phyloP scores from a whole-genome alignment of 1,140 invertebrate species.

The Hormaphis cornu region DNA sequence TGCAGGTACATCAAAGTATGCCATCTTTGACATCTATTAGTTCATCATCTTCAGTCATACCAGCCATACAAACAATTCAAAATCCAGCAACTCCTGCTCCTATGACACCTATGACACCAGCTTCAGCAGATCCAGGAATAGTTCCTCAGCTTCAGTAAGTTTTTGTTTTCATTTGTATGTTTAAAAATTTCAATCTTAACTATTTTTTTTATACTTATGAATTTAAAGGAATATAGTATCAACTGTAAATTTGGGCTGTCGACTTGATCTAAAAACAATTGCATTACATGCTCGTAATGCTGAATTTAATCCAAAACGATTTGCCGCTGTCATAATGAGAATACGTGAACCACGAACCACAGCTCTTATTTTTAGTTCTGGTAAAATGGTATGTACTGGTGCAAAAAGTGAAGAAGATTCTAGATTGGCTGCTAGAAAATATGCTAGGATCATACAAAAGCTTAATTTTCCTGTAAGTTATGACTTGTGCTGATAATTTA shows the following conservation, averaged over 20 bases:
- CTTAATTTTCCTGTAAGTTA: constrained; percentile 79
- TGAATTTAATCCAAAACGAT: constrained; percentile 99
- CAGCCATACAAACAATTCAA: constrained; percentile 7
- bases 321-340: constrained; percentile 99
- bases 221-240: constrained; percentile 84
- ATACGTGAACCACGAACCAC: constrained; percentile 97
- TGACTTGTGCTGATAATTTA: not conserved
- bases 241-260: constrained; percentile 93
- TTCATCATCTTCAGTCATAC: constrained; percentile 27
- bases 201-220: not conserved
- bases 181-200: not conserved
- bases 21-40: constrained; percentile 52
- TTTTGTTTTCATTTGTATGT: not conserved
- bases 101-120: constrained; percentile 89
- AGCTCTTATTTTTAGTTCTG: constrained; percentile 97
- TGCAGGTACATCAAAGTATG: constrained; percentile 68
- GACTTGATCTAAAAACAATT: constrained; percentile 93
- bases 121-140: constrained; percentile 86
- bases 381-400: constrained; percentile 99
- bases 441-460: constrained; percentile 98
- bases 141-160: constrained; percentile 87
- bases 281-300: constrained; percentile 98
- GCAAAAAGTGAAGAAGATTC: constrained; percentile 99
- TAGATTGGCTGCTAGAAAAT: constrained; percentile 91
- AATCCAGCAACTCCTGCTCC: constrained; percentile 63